Conservation (phyloP, 2,888 invertebrate species). For the Barypeithes pellucidus region DNA sequence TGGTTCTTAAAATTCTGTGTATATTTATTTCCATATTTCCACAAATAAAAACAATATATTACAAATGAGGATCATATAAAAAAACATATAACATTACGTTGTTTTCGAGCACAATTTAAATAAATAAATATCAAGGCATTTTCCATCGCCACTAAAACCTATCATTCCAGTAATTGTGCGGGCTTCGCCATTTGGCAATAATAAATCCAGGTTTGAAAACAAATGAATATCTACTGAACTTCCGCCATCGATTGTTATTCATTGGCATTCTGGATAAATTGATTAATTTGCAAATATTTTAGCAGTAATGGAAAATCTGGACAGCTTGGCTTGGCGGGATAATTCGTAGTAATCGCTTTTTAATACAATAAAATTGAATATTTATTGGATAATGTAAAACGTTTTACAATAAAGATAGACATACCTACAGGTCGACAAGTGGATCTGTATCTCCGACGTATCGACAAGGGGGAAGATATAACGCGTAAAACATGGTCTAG, state of each 20-base stretch:
- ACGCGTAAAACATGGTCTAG: too few relatives aligned
- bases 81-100: neutral
- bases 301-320: slow-evolving; percentile 21
- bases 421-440: too few relatives aligned
- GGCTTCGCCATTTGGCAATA: slow-evolving; percentile 15
- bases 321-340: neutral
- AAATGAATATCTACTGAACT: slow-evolving; percentile 40
- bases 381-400: neutral
- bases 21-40: too few relatives aligned
- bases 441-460: too few relatives aligned
- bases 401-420: neutral
- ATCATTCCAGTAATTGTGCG: slow-evolving; percentile 14
- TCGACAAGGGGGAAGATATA: too few relatives aligned
- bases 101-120: neutral
- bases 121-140: slow-evolving; percentile 7
- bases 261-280: slow-evolving; percentile 43
- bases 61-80: too few relatives aligned
- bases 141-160: neutral
- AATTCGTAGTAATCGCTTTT: neutral
- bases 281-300: slow-evolving; percentile 43
- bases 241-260: slow-evolving; percentile 43
- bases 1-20: too few relatives aligned
- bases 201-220: slow-evolving; percentile 33
- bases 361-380: neutral
- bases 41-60: too few relatives aligned